These are phyloP conservation scores for Ernsta delagoae DNA, from an alignment of 2,888 invertebrate species.

Conservation along the genomic window DNA sequence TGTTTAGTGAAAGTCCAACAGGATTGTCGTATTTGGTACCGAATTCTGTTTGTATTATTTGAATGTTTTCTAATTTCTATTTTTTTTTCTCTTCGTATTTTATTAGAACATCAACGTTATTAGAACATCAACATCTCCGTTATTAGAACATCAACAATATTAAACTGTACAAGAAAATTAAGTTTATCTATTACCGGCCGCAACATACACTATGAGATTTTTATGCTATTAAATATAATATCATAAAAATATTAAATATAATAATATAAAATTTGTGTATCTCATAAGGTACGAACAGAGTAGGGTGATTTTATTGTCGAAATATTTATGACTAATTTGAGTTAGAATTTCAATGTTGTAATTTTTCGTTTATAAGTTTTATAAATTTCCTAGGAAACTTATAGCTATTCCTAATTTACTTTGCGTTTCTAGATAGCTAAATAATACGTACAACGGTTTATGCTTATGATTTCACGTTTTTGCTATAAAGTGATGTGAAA, in stretches of 20 bases:
- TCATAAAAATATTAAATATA: not conserved
- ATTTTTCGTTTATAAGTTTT: not conserved
- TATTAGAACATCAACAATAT: constrained; percentile 22
- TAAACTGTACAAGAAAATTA: constrained; percentile 22
- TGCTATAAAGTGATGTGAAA: not conserved
- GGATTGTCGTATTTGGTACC: too few species aligned
- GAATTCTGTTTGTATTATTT: too few species aligned
- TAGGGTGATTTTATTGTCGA: constrained; percentile 57
- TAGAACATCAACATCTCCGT: too few species aligned
- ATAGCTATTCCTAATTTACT: too few species aligned
- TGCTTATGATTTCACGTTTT: not conserved
- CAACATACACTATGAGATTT: constrained; percentile 14
- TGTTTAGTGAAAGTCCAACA: too few species aligned
- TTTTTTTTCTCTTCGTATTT: too few species aligned
- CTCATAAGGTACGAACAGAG: constrained; percentile 30
- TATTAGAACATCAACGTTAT: too few species aligned
- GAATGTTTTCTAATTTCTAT: too few species aligned
- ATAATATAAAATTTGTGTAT: constrained; percentile 27
- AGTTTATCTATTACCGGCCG: constrained; percentile 19
- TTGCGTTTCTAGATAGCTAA: too few species aligned
- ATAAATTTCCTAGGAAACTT: not conserved
- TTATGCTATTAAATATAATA: constrained; percentile 7
- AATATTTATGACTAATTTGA: constrained; percentile 49
- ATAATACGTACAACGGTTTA: too few species aligned
- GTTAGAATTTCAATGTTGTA: too few species aligned